Percentiles rank a stretch among this genome's conserved stretches.
Conservation (phyloP, 1,140 invertebrate species). For the Drosophila serrata region DNA sequence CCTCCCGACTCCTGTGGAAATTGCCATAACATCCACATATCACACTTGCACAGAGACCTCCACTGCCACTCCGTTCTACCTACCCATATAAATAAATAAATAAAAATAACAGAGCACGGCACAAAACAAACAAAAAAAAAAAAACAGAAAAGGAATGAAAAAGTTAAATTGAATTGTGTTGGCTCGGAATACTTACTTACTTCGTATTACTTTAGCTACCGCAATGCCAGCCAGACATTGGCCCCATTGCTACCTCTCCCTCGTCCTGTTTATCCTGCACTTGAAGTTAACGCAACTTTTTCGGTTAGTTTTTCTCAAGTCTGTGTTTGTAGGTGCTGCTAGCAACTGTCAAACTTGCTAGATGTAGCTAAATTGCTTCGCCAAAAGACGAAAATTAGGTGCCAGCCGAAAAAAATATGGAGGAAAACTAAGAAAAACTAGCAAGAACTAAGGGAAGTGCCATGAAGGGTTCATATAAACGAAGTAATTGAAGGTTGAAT, state of each 20-base stretch:
- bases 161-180: slow-evolving; percentile 82
- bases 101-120: slow-evolving; percentile 69
- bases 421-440: background rate
- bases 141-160: slow-evolving; percentile 72
- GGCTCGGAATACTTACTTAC: slow-evolving; percentile 68
- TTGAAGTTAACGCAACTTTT: slow-evolving; percentile 74
- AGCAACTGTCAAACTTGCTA: slow-evolving; percentile 69
- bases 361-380: slow-evolving; percentile 51
- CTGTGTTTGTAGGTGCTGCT: slow-evolving; percentile 57
- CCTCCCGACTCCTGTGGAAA: slow-evolving; percentile 60
- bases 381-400: slow-evolving; percentile 24
- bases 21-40: slow-evolving; percentile 74
- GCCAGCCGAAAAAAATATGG: background rate
- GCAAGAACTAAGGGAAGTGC: background rate
- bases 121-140: slow-evolving; percentile 59
- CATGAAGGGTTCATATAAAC: background rate
- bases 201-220: slow-evolving; percentile 28
- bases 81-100: slow-evolving; percentile 52
- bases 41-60: slow-evolving; percentile 45
- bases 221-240: slow-evolving; percentile 44
- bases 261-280: slow-evolving; percentile 49
- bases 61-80: slow-evolving; percentile 18
- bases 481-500: background rate
- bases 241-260: background rate
- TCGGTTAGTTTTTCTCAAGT: slow-evolving; percentile 37